These are phyloP conservation scores for Amblyteles armatorius DNA, from an alignment of 2,888 invertebrate species.

Conservation along the genomic window DNA sequence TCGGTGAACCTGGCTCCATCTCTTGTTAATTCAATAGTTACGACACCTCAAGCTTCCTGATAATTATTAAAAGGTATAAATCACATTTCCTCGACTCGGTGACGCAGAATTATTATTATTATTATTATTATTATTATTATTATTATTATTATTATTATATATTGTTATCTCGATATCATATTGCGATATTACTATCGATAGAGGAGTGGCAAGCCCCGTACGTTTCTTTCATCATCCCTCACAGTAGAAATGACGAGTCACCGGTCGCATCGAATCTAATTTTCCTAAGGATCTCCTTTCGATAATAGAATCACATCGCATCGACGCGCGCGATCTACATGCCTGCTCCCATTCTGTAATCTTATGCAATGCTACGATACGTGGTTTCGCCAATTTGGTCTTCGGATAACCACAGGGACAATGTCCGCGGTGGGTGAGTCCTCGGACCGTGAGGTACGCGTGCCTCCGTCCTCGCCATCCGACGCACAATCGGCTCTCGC, in stretches of 20 bases:
- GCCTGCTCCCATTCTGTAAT: conserved; percentile 36
- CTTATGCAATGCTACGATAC: conserved; percentile 60
- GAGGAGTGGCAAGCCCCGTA: not conserved
- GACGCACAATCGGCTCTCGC: conserved; percentile 40
- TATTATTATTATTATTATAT: too few species aligned
- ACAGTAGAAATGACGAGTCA: too few species aligned
- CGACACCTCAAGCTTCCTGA: conserved; percentile 34
- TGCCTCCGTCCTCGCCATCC: conserved; percentile 45
- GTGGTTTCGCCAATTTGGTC: conserved; percentile 63
- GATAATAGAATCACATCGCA: conserved; percentile 14
- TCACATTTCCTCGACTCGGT: not conserved
- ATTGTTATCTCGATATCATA: not conserved
- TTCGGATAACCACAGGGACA: conserved; percentile 65
- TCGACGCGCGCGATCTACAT: conserved; percentile 12
- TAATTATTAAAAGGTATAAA: conserved; percentile 14
- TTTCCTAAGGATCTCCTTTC: not conserved
- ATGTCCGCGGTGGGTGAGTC: conserved; percentile 59
- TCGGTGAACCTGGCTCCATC: too few species aligned
- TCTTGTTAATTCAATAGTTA: conserved; percentile 41
- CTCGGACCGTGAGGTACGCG: conserved; percentile 59
- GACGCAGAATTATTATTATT: not conserved
- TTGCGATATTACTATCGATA: not conserved
- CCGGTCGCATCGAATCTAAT: not conserved
- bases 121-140: not conserved
- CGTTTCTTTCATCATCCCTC: too few species aligned